These are phyloP conservation scores for Nemopilema nomurai DNA, from an alignment of 30 jellyfish, hydroid and myxozoan species.

Conservation along the genomic window DNA sequence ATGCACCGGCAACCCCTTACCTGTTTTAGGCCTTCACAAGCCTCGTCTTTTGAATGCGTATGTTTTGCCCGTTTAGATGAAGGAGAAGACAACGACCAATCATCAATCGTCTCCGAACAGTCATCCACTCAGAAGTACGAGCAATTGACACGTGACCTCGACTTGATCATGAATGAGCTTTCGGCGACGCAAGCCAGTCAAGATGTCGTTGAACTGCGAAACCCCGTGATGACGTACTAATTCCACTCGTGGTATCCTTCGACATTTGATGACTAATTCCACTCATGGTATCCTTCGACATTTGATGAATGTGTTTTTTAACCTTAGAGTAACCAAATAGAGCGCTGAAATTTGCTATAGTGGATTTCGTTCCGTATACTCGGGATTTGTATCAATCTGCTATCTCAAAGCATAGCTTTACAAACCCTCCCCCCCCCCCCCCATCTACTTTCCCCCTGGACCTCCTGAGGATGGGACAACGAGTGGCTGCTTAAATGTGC, in stretches of 20 bases:
- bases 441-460: no score
- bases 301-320: background rate
- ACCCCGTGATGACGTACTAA: slow-evolving; percentile 35
- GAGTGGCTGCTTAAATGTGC: no score
- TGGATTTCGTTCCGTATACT: background rate
- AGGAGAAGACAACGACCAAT: slow-evolving; percentile 19
- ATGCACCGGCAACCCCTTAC: background rate
- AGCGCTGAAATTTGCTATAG: background rate
- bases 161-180: slow-evolving; percentile 72
- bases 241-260: background rate
- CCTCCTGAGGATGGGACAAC: no score
- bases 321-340: background rate
- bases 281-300: background rate
- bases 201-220: slow-evolving; percentile 50
- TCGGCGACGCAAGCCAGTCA: slow-evolving; percentile 73
- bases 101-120: slow-evolving; percentile 18
- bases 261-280: background rate
- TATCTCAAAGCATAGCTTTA: background rate
- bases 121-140: slow-evolving; percentile 50
- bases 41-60: background rate
- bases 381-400: background rate
- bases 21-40: background rate
- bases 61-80: slow-evolving; percentile 19
- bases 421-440: background rate
- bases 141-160: slow-evolving; percentile 73